Evolutionary conservation across 2,888 invertebrate species (phyloP), one percentile per base, ranked within the genome.

Genomic region (Pseudococcus longispinus): DNA sequence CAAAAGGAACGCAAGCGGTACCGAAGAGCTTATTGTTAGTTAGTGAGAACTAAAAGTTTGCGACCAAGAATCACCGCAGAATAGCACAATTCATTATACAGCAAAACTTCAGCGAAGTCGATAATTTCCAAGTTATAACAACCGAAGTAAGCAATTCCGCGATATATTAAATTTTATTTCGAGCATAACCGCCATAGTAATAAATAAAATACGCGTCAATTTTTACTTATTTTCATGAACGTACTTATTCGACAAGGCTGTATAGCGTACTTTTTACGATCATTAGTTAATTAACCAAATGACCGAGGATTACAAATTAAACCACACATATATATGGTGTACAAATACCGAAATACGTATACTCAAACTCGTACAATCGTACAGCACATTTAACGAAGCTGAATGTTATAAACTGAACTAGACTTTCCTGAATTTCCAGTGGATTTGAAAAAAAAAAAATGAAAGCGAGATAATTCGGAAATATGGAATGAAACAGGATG

Each of bases 231-330:
- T n/a, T 15, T 9, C 70, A 70, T 70, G n/a, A 32, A 70, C 9
- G 13, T 70, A 70, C 51, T 51, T 51, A n/a, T 70, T 18, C 70
- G 70, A 29, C 70, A 70, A 70, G 70, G 70, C 29, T 70, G 51
- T n/a, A n/a, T 18, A 70, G 29, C n/a, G n/a, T 70, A 20, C 13
- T 29, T 70, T 70, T 70, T 70, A 70, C 29, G 70, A 70, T 70
- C 70, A 26, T 32, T 6, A 29, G 29, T 29, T 70, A 70, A 70
- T 70, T 70, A 70, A 70, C 70, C 70, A 70, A 70, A 29, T 29
- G 70, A 70, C 70, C 70, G 18, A 70, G 29, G 70, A 29, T 70
- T 70, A 70, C 70, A 26, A 70, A 29, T 70, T 70, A 70, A 70
- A 70, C 29, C 26, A 18, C 18, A 46, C 13, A 15, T 13, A 11